Base-by-base conservation (phyloP, 2,888 invertebrate species). In the Mesorhabditis belari region DNA sequence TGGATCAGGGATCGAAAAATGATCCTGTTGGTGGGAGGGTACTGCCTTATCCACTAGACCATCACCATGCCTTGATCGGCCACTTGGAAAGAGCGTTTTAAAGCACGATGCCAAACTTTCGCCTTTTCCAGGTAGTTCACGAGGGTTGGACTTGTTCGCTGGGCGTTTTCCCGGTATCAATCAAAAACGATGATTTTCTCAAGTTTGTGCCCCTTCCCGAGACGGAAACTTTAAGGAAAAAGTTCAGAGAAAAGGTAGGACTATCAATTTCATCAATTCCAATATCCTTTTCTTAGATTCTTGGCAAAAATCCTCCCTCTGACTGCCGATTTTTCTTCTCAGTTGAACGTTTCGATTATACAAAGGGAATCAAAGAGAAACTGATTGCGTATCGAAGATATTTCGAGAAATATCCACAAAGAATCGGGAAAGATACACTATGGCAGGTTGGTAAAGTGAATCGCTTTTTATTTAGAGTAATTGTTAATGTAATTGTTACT, bases 181-280 rank as follows among this genome's bases (percentile, higher is more conserved):
- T 80, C 58, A 81, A 81, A 60, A 80, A 81, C 60, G 80, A 80
- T 50, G 80, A 81, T 55, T 80, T 80, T 62, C 59, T 81, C 55
- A 70, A 74, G 54, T 70, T 79, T 56, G 80, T 75, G 17, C 62
- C 70, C 19, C 66, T 68, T 17, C 71, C 75, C 5, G 75, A 73
- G 51, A 75, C 73, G 0, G 55, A 70, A 21, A 70, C 73, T 51
- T 55, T 69, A 51, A 69, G 69, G 19, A 21, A 66, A 24, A 70
- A 80, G 54, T 76, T 79, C 23, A 69, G 79, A 4, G 63, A 70
- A 50, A 61, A 63, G 54, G 70, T 71, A 26, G 28, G 60, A 53
- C 23, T 29, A 26, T 17, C 21, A 19, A 12, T 51, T 51, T 12
- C 19, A 3, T 12, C 44, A 51, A 19, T 19, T 51, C 23, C 17